These are phyloP conservation scores for Cyclargus thomasi DNA, from an alignment of 1,140 invertebrate species.

Conservation along the genomic window DNA sequence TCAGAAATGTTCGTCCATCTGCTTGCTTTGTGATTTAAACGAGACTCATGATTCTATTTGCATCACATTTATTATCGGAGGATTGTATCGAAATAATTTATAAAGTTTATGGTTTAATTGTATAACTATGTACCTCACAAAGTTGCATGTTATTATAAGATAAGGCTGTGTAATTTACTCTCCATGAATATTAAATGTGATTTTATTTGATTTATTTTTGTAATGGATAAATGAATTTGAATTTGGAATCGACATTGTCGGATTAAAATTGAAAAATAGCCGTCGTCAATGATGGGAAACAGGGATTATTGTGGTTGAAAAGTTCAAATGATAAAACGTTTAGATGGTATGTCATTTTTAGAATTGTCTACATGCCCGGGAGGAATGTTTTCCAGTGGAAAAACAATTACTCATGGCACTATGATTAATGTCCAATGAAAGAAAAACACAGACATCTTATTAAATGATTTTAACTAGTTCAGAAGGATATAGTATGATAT, in stretches of 20 bases:
- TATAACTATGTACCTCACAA: too few relatives aligned
- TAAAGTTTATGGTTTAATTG: not conserved
- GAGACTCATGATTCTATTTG: slow-evolving; percentile 10
- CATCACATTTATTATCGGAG: slow-evolving; percentile 12
- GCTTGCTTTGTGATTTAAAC: slow-evolving; percentile 13
- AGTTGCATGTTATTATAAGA: too few relatives aligned
- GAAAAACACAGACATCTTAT: not conserved
- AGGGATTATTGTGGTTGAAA: not conserved
- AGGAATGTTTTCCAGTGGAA: not conserved
- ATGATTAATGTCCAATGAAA: not conserved
- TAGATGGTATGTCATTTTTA: not conserved
- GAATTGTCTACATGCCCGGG: not conserved
- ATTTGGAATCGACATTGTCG: not conserved
- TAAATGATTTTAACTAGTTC: not conserved
- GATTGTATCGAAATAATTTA: not conserved
- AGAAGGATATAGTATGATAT: too few relatives aligned
- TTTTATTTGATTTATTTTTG: too few relatives aligned
- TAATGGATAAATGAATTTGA: too few relatives aligned
- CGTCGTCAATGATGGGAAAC: not conserved
- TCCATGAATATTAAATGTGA: too few relatives aligned
- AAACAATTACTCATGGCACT: not conserved
- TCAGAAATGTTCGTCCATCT: not conserved
- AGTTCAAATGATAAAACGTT: not conserved
- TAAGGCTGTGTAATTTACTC: too few relatives aligned
- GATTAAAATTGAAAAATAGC: not conserved